Conservation (phyloP, 2,888 invertebrate genomes). For the Oscheius myriophilus region DNA sequence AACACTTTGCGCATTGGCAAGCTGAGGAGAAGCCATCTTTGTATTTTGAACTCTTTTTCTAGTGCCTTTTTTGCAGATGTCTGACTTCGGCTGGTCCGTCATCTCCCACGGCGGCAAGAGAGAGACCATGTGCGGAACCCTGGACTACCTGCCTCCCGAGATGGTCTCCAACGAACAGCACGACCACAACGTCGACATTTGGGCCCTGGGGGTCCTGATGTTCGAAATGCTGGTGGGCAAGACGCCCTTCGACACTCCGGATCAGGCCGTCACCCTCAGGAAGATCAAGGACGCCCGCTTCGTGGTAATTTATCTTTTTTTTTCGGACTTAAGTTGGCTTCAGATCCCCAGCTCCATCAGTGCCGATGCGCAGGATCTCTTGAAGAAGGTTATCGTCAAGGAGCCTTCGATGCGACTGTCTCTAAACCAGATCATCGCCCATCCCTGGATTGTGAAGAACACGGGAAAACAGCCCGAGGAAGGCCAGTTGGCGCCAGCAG, state of each 20-base stretch:
- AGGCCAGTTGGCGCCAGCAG: not conserved
- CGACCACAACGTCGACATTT: conserved; percentile 81
- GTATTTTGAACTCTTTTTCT: not conserved
- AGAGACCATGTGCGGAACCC: conserved; percentile 67
- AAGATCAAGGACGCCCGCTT: conserved; percentile 72
- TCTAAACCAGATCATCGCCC: conserved; percentile 37
- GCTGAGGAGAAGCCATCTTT: too few species aligned
- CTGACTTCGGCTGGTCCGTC: conserved; percentile 71
- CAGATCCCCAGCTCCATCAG: conserved; percentile 40
- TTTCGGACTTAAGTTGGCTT: not conserved
- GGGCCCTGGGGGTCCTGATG: conserved; percentile 93
- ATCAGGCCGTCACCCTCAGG: conserved; percentile 72
- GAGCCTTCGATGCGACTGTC: conserved; percentile 43
- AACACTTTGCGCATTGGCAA: too few species aligned
- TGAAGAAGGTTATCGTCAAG: conserved; percentile 42
- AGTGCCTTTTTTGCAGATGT: conserved; percentile 47
- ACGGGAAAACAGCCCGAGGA: conserved; percentile 24
- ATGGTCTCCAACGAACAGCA: conserved; percentile 82
- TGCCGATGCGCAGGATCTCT: conserved; percentile 33
- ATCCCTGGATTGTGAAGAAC: conserved; percentile 40
- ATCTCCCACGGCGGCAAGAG: conserved; percentile 62
- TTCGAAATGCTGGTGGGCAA: conserved; percentile 90
- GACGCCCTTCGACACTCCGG: conserved; percentile 85
- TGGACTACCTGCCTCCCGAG: conserved; percentile 76
- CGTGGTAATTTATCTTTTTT: conserved; percentile 55